Evolutionary conservation across 2,113 vertebrate species (phyloP).

Genomic region (Nipponia nippon): DNA sequence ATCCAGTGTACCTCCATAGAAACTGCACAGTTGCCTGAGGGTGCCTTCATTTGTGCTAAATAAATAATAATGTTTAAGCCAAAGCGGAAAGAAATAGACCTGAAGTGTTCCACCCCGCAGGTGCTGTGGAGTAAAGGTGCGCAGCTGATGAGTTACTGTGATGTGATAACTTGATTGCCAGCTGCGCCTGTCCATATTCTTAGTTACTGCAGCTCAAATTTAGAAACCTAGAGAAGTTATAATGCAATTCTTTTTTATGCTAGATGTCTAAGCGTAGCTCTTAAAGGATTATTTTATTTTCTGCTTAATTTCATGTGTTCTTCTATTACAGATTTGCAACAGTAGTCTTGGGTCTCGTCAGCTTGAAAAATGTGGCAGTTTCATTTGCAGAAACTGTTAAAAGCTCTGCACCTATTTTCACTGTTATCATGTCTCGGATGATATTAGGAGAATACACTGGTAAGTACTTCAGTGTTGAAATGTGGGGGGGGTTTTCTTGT

Average conservation of each 20-base stretch:
- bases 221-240: neutral
- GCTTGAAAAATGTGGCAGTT: slow-evolving; percentile 94
- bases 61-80: neutral
- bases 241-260: neutral
- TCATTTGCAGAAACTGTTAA: slow-evolving; percentile 97
- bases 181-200: neutral
- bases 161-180: neutral
- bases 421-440: slow-evolving; percentile 94
- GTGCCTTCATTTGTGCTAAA: neutral
- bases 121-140: neutral
- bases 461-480: slow-evolving; percentile 21
- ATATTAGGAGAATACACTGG: slow-evolving; percentile 96
- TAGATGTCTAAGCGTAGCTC: neutral
- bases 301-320: neutral
- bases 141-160: neutral
- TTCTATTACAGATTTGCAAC: slow-evolving; percentile 83
- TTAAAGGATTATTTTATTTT: neutral
- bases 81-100: neutral
- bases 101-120: accelerated
- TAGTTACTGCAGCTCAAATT: neutral
- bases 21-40: neutral
- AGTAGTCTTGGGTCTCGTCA: slow-evolving; percentile 92
- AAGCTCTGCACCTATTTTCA: slow-evolving; percentile 96
- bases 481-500: neutral
- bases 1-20: neutral